A percentile compares a stretch with the other conserved stretches of the same genome.
phyloP scores from a whole-genome alignment of 1,140 invertebrate species.

The Adoxophyes honmai region DNA sequence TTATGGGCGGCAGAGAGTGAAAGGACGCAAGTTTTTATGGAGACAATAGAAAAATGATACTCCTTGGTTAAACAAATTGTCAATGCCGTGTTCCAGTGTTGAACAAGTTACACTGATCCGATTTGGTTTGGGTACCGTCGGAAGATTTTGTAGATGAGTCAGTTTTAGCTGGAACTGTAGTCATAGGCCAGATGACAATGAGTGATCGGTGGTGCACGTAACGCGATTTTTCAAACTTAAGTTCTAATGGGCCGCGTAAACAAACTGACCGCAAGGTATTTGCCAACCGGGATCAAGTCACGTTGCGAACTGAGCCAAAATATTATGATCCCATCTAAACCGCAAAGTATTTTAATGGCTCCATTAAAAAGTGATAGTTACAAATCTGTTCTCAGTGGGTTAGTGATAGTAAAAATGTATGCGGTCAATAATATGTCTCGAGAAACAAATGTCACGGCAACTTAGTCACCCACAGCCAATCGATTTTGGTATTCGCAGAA shows the following conservation, averaged over 20 bases:
- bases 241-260: conserved; percentile 24
- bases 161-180: not conserved
- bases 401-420: conserved; percentile 20
- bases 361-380: conserved; percentile 69
- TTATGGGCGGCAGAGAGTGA: conserved; percentile 44
- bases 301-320: conserved; percentile 39
- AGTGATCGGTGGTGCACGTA: conserved; percentile 37
- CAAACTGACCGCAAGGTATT: conserved; percentile 52
- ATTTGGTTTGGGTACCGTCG: not conserved
- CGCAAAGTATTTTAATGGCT: conserved; percentile 61
- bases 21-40: conserved; percentile 43
- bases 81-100: conserved; percentile 18
- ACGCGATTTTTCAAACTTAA: conserved; percentile 46
- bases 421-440: conserved; percentile 14
- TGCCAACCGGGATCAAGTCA: conserved; percentile 42
- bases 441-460: conserved; percentile 28
- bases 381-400: conserved; percentile 47
- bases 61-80: conserved; percentile 45
- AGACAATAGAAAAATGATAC: conserved; percentile 57
- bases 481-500: no score
- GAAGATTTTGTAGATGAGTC: not conserved
- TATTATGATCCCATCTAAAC: conserved; percentile 45
- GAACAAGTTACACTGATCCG: conserved; percentile 17
- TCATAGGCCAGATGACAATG: conserved; percentile 20
- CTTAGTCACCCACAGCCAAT: conserved; percentile 20